A percentile compares a stretch with the other conserved stretches of the same genome.
Evolutionary conservation across 2,113 vertebrate species (phyloP).

Genomic region (Pteronura brasiliensis): DNA sequence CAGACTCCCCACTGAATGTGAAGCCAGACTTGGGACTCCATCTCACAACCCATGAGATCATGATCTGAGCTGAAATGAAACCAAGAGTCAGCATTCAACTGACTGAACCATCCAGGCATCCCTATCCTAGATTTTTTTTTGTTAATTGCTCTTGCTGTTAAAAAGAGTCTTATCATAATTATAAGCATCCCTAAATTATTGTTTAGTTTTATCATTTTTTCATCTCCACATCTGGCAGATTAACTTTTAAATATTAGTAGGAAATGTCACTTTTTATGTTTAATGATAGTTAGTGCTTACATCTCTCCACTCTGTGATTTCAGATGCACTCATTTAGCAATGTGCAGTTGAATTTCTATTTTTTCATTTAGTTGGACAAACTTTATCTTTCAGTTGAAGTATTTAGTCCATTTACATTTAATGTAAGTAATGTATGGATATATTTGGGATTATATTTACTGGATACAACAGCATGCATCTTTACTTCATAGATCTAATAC

Average conservation of each 20-base stretch:
- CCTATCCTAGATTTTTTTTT: background rate
- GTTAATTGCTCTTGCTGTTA: background rate
- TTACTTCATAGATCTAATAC: background rate
- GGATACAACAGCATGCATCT: background rate
- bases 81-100: background rate
- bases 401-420: constrained; percentile 12
- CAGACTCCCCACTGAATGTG: background rate
- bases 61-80: background rate
- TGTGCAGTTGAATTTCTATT: background rate
- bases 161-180: background rate
- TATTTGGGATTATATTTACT: background rate
- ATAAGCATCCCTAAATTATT: background rate
- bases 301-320: background rate
- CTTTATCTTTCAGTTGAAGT: background rate
- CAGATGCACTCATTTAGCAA: background rate
- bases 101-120: background rate
- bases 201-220: background rate
- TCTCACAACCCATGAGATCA: background rate
- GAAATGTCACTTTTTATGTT: background rate
- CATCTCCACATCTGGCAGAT: background rate
- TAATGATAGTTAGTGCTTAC: background rate
- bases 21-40: background rate
- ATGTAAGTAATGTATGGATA: background rate
- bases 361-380: background rate
- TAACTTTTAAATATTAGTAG: background rate